Conservation (phyloP, 2,888 invertebrate genomes). For the Troides oblongomaculatus region DNA sequence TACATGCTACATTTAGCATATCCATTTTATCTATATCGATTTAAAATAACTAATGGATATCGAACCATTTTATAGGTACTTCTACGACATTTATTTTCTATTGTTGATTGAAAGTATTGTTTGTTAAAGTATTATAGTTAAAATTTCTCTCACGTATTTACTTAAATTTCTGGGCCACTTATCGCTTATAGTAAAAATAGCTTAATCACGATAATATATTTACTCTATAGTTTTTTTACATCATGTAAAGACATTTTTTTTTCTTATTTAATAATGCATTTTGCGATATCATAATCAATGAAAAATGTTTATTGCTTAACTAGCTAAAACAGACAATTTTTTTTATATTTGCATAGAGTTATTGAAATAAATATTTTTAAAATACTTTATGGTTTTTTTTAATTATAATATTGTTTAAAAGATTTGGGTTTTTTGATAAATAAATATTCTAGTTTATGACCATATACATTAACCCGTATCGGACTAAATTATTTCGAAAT, state of each 20-base stretch:
- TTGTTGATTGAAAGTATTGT: no score
- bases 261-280: not conserved
- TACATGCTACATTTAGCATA: no score
- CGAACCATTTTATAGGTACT: no score
- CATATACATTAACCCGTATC: not conserved
- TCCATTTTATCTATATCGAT: no score
- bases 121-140: not conserved
- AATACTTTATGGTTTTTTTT: not conserved
- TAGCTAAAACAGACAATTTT: not conserved
- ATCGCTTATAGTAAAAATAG: not conserved
- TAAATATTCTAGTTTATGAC: no score
- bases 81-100: no score
- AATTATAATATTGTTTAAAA: no score
- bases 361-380: conserved; percentile 27
- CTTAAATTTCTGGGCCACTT: not conserved
- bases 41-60: no score
- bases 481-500: not conserved
- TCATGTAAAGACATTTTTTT: not conserved
- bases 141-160: not conserved
- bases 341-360: conserved; percentile 9
- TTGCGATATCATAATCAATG: not conserved
- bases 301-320: not conserved
- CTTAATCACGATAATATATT: no score
- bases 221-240: not conserved
- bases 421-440: no score